Evolutionary conservation across 2,888 invertebrate species (phyloP).

Genomic region (Acrocera orbiculus): DNA sequence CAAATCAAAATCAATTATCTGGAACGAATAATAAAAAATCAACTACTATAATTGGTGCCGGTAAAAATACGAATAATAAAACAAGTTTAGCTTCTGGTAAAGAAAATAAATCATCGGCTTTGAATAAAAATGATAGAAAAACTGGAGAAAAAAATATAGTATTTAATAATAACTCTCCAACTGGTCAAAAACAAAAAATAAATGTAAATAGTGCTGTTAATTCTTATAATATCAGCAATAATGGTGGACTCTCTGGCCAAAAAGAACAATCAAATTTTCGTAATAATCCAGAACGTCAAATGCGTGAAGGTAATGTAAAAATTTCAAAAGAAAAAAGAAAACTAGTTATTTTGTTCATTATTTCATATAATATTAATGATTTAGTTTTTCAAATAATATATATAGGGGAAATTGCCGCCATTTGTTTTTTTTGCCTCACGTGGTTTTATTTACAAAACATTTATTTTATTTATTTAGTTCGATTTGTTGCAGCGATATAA

Average conservation of each 20-base stretch:
- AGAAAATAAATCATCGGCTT: constrained; percentile 28
- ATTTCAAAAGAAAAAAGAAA: no score
- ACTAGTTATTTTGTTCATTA: no score
- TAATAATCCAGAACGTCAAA: constrained; percentile 22
- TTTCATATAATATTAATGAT: no score
- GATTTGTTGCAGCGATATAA: no score
- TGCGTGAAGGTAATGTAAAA: constrained; percentile 28
- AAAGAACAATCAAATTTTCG: constrained; percentile 17
- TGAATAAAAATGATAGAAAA: constrained; percentile 24
- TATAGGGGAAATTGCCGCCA: no score
- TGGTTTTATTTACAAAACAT: no score
- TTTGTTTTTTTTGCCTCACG: no score
- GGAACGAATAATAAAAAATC: constrained; percentile 1
- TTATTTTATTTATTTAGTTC: no score
- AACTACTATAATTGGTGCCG: not conserved
- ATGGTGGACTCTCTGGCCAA: constrained; percentile 1
- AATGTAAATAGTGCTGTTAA: no score
- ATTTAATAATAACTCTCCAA: not conserved
- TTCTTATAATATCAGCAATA: not conserved
- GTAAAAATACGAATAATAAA: no score
- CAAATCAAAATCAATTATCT: not conserved
- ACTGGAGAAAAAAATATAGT: not conserved
- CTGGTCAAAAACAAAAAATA: constrained; percentile 5
- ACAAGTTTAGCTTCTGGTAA: constrained; percentile 20
- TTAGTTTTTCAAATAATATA: no score